These are phyloP conservation scores for Aleiodes alternator DNA, from an alignment of 2,888 invertebrate genomes.

Conservation along the genomic window DNA sequence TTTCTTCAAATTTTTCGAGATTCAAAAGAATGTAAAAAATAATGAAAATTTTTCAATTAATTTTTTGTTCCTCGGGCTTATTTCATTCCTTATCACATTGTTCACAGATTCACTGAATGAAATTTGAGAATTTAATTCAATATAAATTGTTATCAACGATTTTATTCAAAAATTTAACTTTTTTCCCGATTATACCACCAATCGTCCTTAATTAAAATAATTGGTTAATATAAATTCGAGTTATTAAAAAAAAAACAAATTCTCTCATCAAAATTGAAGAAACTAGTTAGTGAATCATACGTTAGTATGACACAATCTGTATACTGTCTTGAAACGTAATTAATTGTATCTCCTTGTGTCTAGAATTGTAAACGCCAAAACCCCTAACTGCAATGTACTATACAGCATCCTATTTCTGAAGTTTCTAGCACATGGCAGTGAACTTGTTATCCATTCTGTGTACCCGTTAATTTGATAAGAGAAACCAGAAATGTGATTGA, in stretches of 20 bases:
- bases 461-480: constrained; percentile 28
- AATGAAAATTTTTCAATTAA: too few relatives aligned
- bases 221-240: neutral
- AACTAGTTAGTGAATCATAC: constrained; percentile 29
- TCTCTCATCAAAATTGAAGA: neutral
- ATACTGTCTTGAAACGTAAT: constrained; percentile 20
- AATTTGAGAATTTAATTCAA: too few relatives aligned
- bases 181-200: too few relatives aligned
- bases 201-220: neutral
- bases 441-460: constrained; percentile 31
- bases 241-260: neutral
- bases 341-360: constrained; percentile 26
- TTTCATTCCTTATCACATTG: too few relatives aligned
- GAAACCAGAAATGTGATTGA: constrained; percentile 25
- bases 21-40: too few relatives aligned
- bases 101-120: too few relatives aligned
- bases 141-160: too few relatives aligned
- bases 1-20: too few relatives aligned
- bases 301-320: constrained; percentile 18
- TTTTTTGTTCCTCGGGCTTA: too few relatives aligned
- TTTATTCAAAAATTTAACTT: too few relatives aligned
- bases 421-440: constrained; percentile 24
- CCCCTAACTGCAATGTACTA: neutral
- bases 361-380: constrained; percentile 23
- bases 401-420: constrained; percentile 17